phyloP scores from a whole-genome alignment of 2,113 vertebrate genomes.

The Muntiacus muntjak region DNA sequence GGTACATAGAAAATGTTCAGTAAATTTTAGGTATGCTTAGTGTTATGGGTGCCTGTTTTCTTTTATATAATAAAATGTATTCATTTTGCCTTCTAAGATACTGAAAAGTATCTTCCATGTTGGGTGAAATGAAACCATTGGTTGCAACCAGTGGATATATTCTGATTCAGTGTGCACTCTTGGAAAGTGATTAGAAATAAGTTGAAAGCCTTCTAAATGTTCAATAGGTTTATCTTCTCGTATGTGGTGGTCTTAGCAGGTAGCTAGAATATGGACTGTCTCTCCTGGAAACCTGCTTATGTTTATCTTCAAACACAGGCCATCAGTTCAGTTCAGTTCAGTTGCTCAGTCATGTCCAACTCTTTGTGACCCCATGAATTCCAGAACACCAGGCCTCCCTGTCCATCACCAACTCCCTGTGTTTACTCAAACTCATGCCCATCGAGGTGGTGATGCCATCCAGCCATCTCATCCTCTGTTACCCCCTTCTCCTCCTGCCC shows the following conservation, averaged over 20 bases:
- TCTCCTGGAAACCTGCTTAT: conserved; percentile 61
- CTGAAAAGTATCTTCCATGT: not conserved
- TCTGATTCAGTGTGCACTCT: not conserved
- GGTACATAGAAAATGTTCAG: not conserved
- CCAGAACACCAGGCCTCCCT: no score
- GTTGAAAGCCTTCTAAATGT: not conserved
- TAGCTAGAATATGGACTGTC: conserved; percentile 66
- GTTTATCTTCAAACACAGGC: conserved; percentile 66
- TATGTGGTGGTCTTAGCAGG: conserved; percentile 1
- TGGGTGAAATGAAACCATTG: not conserved
- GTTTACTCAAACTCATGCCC: no score
- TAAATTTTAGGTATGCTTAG: not conserved
- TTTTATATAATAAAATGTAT: not conserved
- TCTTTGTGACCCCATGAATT: no score
- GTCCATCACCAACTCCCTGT: no score
- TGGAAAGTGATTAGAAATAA: not conserved
- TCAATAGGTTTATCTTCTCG: not conserved
- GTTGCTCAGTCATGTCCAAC: no score
- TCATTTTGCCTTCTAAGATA: not conserved
- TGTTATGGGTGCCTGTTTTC: not conserved
- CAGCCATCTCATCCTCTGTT: no score
- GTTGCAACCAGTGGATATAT: not conserved
- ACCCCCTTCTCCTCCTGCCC: no score
- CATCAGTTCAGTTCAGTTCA: no score
- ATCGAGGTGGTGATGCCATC: no score